phyloP scores from a whole-genome alignment of 2,888 invertebrate species.

The Sylvicola cinctus region DNA sequence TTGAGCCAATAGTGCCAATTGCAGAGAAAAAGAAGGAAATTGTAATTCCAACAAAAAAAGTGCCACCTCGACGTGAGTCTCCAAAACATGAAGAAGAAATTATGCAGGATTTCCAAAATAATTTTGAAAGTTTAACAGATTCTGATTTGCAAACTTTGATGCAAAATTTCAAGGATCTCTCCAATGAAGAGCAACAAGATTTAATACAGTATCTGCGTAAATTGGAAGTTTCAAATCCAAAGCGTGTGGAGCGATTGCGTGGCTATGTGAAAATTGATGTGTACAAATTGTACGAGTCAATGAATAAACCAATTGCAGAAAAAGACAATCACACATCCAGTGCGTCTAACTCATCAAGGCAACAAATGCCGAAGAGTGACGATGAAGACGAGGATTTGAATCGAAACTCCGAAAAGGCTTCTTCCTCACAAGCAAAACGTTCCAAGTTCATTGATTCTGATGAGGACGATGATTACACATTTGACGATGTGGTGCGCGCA shows the following conservation, averaged over 20 bases:
- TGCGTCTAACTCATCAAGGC: constrained; percentile 8
- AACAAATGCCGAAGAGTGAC: constrained; percentile 1
- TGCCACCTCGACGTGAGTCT: constrained; percentile 8
- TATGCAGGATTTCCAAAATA: constrained; percentile 8
- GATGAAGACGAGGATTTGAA: not conserved
- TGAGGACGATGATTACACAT: constrained; percentile 61
- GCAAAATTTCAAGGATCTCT: constrained; percentile 62
- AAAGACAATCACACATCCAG: not conserved
- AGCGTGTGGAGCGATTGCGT: constrained; percentile 53
- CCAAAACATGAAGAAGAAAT: constrained; percentile 4
- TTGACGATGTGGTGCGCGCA: constrained; percentile 61
- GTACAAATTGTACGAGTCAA: constrained; percentile 7
- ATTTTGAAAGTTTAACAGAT: constrained; percentile 54
- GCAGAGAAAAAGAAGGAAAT: not conserved
- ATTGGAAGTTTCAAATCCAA: constrained; percentile 52
- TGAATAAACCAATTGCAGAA: not conserved
- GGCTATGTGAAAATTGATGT: constrained; percentile 47
- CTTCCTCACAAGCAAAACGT: not conserved
- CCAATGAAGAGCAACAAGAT: constrained; percentile 62
- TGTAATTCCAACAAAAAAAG: constrained; percentile 5
- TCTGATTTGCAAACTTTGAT: constrained; percentile 57
- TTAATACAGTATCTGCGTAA: constrained; percentile 65
- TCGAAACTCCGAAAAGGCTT: not conserved
- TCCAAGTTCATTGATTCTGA: constrained; percentile 32
- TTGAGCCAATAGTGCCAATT: not conserved